A percentile compares a stretch with the other conserved stretches of the same genome.
Conservation (phyloP, 37 sponge, comb jelly and placozoan genomes). For the Agelas oroides region DNA sequence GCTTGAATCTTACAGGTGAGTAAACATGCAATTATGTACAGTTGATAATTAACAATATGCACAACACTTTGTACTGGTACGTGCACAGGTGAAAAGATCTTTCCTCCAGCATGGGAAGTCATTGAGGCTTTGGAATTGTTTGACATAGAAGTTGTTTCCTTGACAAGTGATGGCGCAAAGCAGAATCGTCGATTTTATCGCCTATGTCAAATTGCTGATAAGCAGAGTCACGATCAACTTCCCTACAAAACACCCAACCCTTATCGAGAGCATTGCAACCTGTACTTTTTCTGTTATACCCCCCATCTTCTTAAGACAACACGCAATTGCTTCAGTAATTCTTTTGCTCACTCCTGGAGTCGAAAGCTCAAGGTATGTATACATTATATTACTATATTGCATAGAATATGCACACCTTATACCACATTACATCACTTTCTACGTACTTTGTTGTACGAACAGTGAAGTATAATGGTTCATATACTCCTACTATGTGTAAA, state of each 20-base stretch:
- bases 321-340: constrained; percentile 36
- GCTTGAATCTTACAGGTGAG: neutral
- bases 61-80: neutral
- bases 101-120: constrained; percentile 11
- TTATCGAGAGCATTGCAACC: neutral
- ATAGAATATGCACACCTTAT: neutral
- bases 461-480: too few relatives aligned
- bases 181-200: constrained; percentile 9
- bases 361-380: constrained; percentile 15
- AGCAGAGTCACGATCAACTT: neutral
- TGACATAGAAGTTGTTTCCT: constrained; percentile 1
- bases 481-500: too few relatives aligned
- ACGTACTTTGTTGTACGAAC: too few relatives aligned
- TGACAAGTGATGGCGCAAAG: constrained; percentile 26
- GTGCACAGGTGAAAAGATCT: neutral
- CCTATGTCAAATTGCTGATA: neutral
- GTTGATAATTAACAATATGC: neutral
- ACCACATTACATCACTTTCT: too few relatives aligned
- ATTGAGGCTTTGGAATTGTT: constrained; percentile 23
- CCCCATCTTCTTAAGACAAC: constrained; percentile 25
- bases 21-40: neutral
- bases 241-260: constrained; percentile 28
- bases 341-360: constrained; percentile 34
- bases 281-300: constrained; percentile 32
- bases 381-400: neutral